Evolutionary conservation across 2,797 vertebrate species (phyloP), one percentile per base, ranked within the genome.

Genomic region (Enteromius anoplus): DNA sequence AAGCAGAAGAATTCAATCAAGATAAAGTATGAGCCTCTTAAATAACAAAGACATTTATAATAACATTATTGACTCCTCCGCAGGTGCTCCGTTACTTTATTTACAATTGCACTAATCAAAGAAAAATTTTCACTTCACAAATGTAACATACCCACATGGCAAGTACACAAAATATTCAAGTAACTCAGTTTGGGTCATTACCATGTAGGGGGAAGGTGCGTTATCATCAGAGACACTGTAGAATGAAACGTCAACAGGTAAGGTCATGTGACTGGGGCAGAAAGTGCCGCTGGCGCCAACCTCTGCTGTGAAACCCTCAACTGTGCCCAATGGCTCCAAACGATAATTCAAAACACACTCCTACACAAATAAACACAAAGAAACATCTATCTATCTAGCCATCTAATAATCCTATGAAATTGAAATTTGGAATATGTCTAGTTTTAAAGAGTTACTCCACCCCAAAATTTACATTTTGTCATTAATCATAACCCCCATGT

Each of bases 191-290:
- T 78, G 62, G 11, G 17, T n/a, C 55, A 37, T 79, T 91, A 97
- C 98, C 98, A 99, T 98, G 86, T 99, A 99, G 84, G 98, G 98
- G 91, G 98, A 99, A 80, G 98, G 98, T 65, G 98, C 98, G 4
- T 99, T 98, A 93, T 99, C 98, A 82, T 99, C 97, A 0, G 98
- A 99, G 91, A 99, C 97, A 1, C 97, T 98, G 94, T 98, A 99
- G 96, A 99, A 99, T 0, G 96, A 98, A 92, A 99, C 98, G 68
- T 99, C 97, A 51, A 98, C 98, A 15, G 98, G 98, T 90, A 98
- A 94, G 89, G 96, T 98, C 94, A 98, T 96, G 93, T 99, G 98
- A 21, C 97, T 98, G 81, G 98, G 98, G 92, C 98, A 99, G 87
- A 99, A 99, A 78, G 96, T 93, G 82, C 98, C 98, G 2, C 98